phyloP scores from a whole-genome alignment of 1,140 invertebrate species.

The Thaumetopoea pityocampa region DNA sequence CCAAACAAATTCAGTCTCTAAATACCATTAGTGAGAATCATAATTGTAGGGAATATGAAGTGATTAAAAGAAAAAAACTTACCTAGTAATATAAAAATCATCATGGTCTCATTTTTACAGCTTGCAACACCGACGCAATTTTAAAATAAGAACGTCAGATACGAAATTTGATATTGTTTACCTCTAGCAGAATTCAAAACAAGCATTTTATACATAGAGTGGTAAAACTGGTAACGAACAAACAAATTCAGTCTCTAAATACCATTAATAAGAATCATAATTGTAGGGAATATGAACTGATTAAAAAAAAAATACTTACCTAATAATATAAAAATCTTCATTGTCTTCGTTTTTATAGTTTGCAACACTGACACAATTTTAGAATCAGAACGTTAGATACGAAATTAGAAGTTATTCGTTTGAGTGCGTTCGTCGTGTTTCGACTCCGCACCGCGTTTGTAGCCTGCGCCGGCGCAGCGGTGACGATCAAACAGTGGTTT shows the following conservation, averaged over 20 bases:
- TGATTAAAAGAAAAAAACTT: conserved; percentile 2
- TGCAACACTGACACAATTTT: conserved; percentile 17
- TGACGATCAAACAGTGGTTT: no score
- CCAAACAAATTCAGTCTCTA: no score
- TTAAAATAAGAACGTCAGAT: conserved; percentile 10
- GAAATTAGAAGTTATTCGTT: conserved; percentile 10
- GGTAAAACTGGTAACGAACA: no score
- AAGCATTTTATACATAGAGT: no score
- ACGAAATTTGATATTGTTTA: conserved; percentile 13
- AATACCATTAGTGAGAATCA: no score
- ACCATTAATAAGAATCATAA: no score
- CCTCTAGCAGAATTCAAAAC: no score
- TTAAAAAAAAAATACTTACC: conserved; percentile 6
- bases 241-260: no score
- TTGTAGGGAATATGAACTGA: no score
- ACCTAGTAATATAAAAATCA: conserved; percentile 13
- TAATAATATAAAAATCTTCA: conserved; percentile 14
- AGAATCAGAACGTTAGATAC: conserved; percentile 10
- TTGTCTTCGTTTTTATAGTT: conserved; percentile 7
- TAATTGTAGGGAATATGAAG: no score
- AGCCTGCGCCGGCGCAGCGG: conserved; percentile 5
- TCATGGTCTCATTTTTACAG: conserved; percentile 9
- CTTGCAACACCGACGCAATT: conserved; percentile 17
- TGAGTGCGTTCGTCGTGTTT: conserved; percentile 13
- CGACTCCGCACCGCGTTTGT: conserved; percentile 15